Conservation (phyloP, 2,888 invertebrate genomes). For the Ceramica pisi region DNA sequence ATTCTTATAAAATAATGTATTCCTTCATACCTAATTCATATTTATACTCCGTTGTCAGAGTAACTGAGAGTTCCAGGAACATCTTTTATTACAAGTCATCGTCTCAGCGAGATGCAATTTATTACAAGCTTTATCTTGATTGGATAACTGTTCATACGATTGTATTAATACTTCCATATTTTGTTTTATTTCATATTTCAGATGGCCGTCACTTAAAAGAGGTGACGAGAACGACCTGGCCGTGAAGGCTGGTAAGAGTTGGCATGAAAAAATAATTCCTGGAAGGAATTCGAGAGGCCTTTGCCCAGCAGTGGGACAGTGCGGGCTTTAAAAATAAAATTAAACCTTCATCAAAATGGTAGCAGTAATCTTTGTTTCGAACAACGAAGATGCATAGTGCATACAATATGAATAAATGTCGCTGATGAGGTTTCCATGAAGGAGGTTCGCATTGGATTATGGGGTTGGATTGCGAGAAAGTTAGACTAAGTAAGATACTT, state of each 20-base stretch:
- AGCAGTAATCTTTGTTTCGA: slow-evolving; percentile 16
- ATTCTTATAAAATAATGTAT: slow-evolving; percentile 8
- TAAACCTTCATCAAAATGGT: slow-evolving; percentile 4
- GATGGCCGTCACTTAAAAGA: no score
- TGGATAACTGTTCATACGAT: slow-evolving; percentile 50
- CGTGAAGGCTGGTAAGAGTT: no score
- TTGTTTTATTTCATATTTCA: no score
- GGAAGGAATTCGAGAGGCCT: no score
- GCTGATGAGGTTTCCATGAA: slow-evolving; percentile 1
- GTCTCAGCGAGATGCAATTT: slow-evolving; percentile 41
- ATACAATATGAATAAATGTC: slow-evolving; percentile 11
- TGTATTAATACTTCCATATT: slow-evolving; percentile 29
- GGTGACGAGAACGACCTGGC: no score
- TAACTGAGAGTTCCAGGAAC: slow-evolving; percentile 37
- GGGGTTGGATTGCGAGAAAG: slow-evolving; percentile 10
- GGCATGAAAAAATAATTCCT: no score
- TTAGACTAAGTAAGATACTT: slow-evolving; percentile 10
- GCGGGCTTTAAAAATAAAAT: no score
- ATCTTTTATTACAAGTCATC: slow-evolving; percentile 25
- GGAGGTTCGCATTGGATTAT: slow-evolving; percentile 1
- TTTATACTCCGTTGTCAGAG: slow-evolving; percentile 6
- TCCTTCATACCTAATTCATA: slow-evolving; percentile 40
- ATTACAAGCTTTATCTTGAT: slow-evolving; percentile 46
- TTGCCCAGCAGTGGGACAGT: no score
- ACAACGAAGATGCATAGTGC: no score